Base-by-base conservation (phyloP, 92 coral and sea anemone genomes). In the Desmophyllum pertusum region DNA sequence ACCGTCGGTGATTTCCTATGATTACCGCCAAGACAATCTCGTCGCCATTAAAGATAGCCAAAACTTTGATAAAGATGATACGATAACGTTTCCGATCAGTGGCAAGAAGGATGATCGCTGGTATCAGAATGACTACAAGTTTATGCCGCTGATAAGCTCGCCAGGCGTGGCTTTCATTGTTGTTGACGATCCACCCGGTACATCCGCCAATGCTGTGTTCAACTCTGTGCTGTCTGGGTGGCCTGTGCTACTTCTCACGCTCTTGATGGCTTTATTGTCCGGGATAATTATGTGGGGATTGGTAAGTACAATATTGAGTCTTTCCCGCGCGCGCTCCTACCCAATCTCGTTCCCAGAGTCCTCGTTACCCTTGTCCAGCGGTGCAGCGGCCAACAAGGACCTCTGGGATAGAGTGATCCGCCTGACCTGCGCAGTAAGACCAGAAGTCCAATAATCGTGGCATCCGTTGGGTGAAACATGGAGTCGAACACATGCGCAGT, bases 261-360 rank as follows among this genome's bases (percentile, higher is more conserved):
- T 96, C 84, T 42, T 92, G n/a, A 96, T 96, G 98, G 98, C 98
- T 11, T 74, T 95, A 73, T 85, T 96, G 52, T 92, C 98, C 23
- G 98, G 98, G 19, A 95, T 94, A 77, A 91, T 90, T 43, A 96
- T 96, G 98, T 96, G 98, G 98, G 95, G 95, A 2, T 52, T 96
- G 90, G 98, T 96, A 73, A 93, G 98, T 81, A 74, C 37, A 27
- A 52, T 19, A n/a, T n/a, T n/a, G n/a, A n/a, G n/a, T n/a, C n/a
- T n/a, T n/a, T n/a, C n/a, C n/a, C n/a, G n/a, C n/a, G n/a, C n/a
- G n/a, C n/a, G n/a, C n/a, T n/a, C n/a, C n/a, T n/a, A n/a, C n/a
- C 27, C 65, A 25, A 25, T 29, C 33, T 6, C 4, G 3, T 21
- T 4, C 30, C 21, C 30, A 23, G n/a, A n/a, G n/a, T n/a, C n/a